Percentiles rank a stretch among this genome's conserved stretches.
These are phyloP conservation scores for Brachyalestes nurse DNA, from an alignment of 2,797 vertebrate species.

Conservation along the genomic window DNA sequence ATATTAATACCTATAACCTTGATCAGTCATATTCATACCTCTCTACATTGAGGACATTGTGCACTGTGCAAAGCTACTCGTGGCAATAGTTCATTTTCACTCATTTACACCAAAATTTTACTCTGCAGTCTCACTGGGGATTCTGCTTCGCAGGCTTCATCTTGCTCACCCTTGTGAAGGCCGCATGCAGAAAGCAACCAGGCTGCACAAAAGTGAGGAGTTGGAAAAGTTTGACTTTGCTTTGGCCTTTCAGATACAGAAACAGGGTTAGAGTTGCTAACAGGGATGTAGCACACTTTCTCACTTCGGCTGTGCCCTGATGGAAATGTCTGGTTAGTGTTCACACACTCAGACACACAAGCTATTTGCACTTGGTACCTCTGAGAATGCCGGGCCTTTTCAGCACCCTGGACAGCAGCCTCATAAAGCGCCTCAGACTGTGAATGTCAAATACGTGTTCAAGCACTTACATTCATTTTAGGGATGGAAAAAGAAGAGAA, in stretches of 20 bases:
- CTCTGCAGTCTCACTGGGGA: neutral
- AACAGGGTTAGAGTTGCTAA: slow-evolving; percentile 53
- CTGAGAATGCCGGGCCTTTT: slow-evolving; percentile 64
- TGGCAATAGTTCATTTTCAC: neutral
- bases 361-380: slow-evolving; percentile 72
- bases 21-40: neutral
- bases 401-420: slow-evolving; percentile 75
- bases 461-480: slow-evolving; percentile 44
- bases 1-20: neutral
- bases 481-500: neutral
- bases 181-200: neutral
- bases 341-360: slow-evolving; percentile 48
- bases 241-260: slow-evolving; percentile 18
- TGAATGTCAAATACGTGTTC: slow-evolving; percentile 52
- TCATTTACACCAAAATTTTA: neutral
- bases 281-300: slow-evolving; percentile 58
- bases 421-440: slow-evolving; percentile 62
- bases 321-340: slow-evolving; percentile 70
- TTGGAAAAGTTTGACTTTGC: slow-evolving; percentile 40
- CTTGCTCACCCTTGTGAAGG: neutral
- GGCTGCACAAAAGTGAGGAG: neutral
- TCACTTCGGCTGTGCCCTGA: slow-evolving; percentile 65
- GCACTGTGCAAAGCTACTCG: neutral
- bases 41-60: neutral
- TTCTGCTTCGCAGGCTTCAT: neutral